Conservation (phyloP, 2,113 vertebrate genomes). For the Panthera uncia region DNA sequence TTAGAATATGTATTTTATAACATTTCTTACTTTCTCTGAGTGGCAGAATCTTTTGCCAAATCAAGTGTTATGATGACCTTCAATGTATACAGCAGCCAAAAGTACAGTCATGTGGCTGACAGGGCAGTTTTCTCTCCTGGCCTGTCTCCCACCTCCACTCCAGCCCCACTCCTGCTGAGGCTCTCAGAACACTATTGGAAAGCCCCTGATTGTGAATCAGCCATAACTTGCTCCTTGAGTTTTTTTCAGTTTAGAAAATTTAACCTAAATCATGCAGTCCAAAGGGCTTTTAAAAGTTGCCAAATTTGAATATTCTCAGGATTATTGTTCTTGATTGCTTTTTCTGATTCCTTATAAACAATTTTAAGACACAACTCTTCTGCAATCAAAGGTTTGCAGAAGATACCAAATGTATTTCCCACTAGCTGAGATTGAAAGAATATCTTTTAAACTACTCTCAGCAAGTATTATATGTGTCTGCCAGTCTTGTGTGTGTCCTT, state of each 20-base stretch:
- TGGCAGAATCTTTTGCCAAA: not conserved
- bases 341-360: not conserved
- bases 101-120: too few relatives aligned
- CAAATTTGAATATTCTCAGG: not conserved
- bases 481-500: not conserved
- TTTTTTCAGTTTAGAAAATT: not conserved
- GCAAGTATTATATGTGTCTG: not conserved
- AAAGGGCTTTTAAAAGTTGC: not conserved
- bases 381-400: not conserved
- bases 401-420: too few relatives aligned
- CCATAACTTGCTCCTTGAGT: not conserved
- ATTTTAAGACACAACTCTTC: not conserved
- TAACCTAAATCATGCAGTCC: not conserved
- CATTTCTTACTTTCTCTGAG: not conserved
- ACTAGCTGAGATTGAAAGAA: not conserved
- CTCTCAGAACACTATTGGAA: not conserved
- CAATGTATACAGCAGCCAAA: not conserved
- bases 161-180: not conserved
- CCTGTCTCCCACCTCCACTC: not conserved
- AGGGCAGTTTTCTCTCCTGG: not conserved
- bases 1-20: not conserved
- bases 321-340: not conserved
- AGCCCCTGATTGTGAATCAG: not conserved
- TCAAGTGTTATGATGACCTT: not conserved
- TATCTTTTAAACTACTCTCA: not conserved